Percentiles rank a stretch among this genome's conserved stretches.
Evolutionary conservation across 2,113 vertebrate species (phyloP).

Genomic region (Buteo buteo): DNA sequence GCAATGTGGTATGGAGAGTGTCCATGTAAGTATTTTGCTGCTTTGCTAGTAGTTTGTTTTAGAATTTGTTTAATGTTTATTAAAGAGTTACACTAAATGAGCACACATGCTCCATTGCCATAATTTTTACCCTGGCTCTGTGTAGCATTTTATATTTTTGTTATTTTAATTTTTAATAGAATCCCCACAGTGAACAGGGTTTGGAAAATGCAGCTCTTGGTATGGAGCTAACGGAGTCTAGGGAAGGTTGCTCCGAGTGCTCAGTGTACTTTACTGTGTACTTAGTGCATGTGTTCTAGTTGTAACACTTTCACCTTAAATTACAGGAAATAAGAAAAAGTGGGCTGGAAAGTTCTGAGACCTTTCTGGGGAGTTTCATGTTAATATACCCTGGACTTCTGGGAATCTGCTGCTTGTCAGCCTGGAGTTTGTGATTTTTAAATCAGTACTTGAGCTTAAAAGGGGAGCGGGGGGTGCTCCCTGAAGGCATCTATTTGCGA

Average conservation of each 20-base stretch:
- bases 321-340: background rate
- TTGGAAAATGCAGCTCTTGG: background rate
- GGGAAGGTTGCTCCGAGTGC: background rate
- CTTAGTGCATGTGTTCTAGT: background rate
- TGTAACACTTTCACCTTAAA: slow-evolving; percentile 18
- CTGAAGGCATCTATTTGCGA: background rate
- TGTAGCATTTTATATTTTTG: background rate
- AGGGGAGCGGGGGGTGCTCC: background rate
- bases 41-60: background rate
- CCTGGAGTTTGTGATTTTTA: background rate
- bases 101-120: background rate
- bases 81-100: background rate
- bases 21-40: rapidly evolving
- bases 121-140: background rate
- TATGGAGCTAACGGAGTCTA: background rate
- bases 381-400: background rate
- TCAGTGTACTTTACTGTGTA: background rate
- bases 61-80: background rate
- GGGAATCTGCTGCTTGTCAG: slow-evolving; percentile 23
- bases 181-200: background rate
- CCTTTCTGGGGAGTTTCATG: slow-evolving; percentile 22
- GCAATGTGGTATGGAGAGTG: background rate
- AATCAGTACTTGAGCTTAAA: background rate
- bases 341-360: background rate
- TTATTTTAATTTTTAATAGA: background rate